Conservation (phyloP, 1,140 invertebrate species). For the Caerostris darwini region DNA sequence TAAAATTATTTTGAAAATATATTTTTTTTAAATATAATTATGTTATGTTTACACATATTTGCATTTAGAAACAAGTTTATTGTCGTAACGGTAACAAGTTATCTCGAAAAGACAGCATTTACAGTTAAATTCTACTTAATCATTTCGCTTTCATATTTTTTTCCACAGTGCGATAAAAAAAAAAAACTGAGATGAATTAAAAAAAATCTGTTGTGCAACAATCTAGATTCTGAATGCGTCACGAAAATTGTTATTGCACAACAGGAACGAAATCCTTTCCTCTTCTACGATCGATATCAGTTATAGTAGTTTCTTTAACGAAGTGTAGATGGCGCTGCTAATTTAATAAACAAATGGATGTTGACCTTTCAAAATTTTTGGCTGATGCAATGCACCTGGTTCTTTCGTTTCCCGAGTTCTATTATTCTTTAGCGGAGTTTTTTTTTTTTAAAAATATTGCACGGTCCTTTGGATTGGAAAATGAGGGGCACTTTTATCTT, state of each 20-base stretch:
- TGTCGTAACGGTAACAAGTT: too few relatives aligned
- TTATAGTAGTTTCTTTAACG: neutral
- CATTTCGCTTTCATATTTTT: too few relatives aligned
- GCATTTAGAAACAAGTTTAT: too few relatives aligned
- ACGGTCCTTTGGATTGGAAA: neutral
- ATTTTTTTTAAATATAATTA: too few relatives aligned
- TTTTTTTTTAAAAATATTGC: neutral
- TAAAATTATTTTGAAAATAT: too few relatives aligned
- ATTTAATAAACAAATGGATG: neutral
- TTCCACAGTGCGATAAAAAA: neutral
- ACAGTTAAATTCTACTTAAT: too few relatives aligned
- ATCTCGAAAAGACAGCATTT: too few relatives aligned
- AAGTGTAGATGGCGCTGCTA: conserved; percentile 14
- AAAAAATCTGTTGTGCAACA: neutral
- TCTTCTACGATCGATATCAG: neutral
- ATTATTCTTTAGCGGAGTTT: neutral
- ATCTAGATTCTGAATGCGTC: neutral
- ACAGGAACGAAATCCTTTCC: neutral
- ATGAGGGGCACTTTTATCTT: too few relatives aligned
- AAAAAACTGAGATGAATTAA: neutral
- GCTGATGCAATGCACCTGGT: neutral
- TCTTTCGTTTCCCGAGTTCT: neutral
- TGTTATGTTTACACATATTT: too few relatives aligned
- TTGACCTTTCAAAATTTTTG: conserved; percentile 17
- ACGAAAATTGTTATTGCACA: neutral